Percentiles rank a stretch among this genome's conserved stretches.
These are phyloP conservation scores for Tor tambroides DNA, from an alignment of 2,113 vertebrate genomes.

Conservation along the genomic window DNA sequence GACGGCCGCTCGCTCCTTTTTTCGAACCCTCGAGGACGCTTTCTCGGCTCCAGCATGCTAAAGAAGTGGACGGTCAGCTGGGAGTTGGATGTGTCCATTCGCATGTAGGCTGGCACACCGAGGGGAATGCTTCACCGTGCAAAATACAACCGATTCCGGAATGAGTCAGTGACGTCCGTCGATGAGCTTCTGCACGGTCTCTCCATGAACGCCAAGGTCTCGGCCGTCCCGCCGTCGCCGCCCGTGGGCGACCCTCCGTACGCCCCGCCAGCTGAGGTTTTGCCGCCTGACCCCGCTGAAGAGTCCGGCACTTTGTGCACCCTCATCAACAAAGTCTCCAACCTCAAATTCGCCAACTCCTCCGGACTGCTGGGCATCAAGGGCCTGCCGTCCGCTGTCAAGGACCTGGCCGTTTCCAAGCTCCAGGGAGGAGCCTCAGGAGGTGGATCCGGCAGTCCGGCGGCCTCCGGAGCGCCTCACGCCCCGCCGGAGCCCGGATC, in stretches of 20 bases:
- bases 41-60: constrained; percentile 82
- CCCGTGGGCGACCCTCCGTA: constrained; percentile 84
- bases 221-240: constrained; percentile 76
- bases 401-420: constrained; percentile 95
- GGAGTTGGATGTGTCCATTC: constrained; percentile 87
- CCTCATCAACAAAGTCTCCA: constrained; percentile 98
- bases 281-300: constrained; percentile 80
- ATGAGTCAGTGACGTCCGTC: constrained; percentile 98
- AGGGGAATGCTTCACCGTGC: constrained; percentile 99
- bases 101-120: constrained; percentile 87
- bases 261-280: constrained; percentile 78
- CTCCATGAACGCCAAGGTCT: constrained; percentile 95
- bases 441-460: constrained; percentile 77
- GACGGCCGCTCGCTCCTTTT: constrained; percentile 58
- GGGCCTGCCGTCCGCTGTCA: constrained; percentile 92
- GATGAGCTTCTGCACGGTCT: constrained; percentile 97
- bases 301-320: constrained; percentile 95
- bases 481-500: constrained; percentile 81
- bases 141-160: constrained; percentile 99
- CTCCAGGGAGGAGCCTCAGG: constrained; percentile 88
- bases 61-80: constrained; percentile 80
- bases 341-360: constrained; percentile 94
- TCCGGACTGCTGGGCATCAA: constrained; percentile 91
- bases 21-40: constrained; percentile 46
- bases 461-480: constrained; percentile 73